Evolutionary conservation across 2,888 invertebrate genomes (phyloP), one percentile per base, ranked within the genome.

Genomic region (Diarsia brunnea): DNA sequence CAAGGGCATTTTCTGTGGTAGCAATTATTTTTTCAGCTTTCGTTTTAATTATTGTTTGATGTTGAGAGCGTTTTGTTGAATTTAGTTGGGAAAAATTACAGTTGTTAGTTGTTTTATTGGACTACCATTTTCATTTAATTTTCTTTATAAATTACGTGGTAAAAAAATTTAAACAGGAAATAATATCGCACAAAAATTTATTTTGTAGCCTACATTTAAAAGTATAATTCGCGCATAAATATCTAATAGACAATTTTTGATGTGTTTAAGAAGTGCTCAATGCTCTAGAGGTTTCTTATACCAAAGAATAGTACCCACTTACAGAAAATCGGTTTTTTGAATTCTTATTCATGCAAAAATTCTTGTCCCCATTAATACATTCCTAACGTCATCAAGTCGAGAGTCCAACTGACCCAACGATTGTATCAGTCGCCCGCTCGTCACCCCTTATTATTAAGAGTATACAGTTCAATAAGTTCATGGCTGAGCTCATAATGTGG

Each of bases 211-310:
- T 38, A 60, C 14, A 74, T 72, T 75, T 66, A 61, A 53, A 77
- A 43, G 11, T 19, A 69, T 81, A 81, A 82, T 88, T 85, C 51
- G n/a, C 67, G n/a, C 51, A 75, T 55, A 80, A 75, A 77, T 82
- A 66, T 61, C 63, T 78, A 67, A 75, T 68, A 64, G 53, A 61
- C 87, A 90, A 90, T 90, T 75, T 84, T 75, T 84, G 89, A 87
- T 88, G 85, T 84, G 85, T 85, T 85, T 72, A 83, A 80, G 78
- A 74, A 84, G 79, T 78, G 73, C 67, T 63, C 71, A 53, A 43
- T 60, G 43, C 19, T 31, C 4, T 45, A n/a, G 14, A 58, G 69
- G 21, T 66, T 45, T 27, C 24, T 63, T 63, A 47, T 55, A 19
- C 14, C n/a, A 43, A 74, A 24, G 45, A 51, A 53, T 11, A n/a